These are phyloP conservation scores for Dryadula phaetusa DNA, from an alignment of 2,888 invertebrate genomes.

Conservation along the genomic window DNA sequence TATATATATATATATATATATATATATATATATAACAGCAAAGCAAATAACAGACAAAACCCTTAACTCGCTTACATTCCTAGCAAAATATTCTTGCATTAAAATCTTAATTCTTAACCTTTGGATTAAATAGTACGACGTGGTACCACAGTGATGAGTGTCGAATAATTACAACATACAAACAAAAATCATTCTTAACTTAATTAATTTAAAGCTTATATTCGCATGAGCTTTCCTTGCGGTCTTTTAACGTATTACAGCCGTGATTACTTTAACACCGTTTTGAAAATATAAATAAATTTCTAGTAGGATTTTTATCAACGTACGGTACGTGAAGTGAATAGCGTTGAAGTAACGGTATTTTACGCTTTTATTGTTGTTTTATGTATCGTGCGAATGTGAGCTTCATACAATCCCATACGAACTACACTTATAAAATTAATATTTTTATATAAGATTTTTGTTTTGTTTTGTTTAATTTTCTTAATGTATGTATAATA, in stretches of 20 bases:
- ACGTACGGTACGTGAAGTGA: conserved; percentile 23
- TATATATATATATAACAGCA: not conserved
- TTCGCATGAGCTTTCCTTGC: conserved; percentile 10
- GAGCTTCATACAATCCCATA: conserved; percentile 7
- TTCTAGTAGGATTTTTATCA: conserved; percentile 25
- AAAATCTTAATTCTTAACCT: conserved; percentile 17
- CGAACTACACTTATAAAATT: not conserved
- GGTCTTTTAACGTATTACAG: conserved; percentile 17
- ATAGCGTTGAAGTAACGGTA: not conserved
- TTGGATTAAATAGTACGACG: conserved; percentile 7
- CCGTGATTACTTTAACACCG: conserved; percentile 32
- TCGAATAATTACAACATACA: conserved; percentile 11
- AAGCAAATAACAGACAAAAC: not conserved
- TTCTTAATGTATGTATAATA: too few species aligned
- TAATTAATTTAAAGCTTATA: not conserved
- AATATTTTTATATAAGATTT: too few species aligned
- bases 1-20: too few species aligned
- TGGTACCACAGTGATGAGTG: not conserved
- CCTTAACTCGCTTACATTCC: not conserved
- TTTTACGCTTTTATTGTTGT: conserved; percentile 16
- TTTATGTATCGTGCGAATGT: conserved; percentile 6
- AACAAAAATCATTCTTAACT: conserved; percentile 1
- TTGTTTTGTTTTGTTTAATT: too few species aligned
- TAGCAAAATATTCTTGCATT: conserved; percentile 13
- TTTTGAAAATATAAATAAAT: conserved; percentile 31